These are phyloP conservation scores for Pseudoatta argentina DNA, from an alignment of 1,140 invertebrate genomes.

Conservation along the genomic window DNA sequence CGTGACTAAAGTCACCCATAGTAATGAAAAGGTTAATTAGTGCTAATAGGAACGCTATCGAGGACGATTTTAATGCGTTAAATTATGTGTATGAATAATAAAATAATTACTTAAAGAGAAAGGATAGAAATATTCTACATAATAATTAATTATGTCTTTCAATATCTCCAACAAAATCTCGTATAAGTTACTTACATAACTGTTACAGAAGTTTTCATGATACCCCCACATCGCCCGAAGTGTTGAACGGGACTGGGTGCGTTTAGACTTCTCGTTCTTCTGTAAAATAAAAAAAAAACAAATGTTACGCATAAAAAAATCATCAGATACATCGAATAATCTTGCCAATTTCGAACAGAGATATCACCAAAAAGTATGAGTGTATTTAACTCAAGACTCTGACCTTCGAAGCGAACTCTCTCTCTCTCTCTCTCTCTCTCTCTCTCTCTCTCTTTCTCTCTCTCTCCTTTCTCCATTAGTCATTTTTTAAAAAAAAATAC, in stretches of 20 bases:
- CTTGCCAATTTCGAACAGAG: background rate
- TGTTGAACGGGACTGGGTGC: slow-evolving; percentile 97
- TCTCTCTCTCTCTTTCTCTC: too few species aligned
- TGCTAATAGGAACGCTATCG: background rate
- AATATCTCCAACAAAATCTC: background rate
- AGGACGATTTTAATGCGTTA: background rate
- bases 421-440: too few species aligned
- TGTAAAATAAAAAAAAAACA: slow-evolving; percentile 87
- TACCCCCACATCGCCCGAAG: slow-evolving; percentile 97
- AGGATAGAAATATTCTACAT: background rate
- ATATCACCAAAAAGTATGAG: background rate
- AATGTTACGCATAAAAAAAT: background rate
- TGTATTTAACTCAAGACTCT: slow-evolving; percentile 2
- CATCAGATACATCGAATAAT: background rate
- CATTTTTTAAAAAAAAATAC: background rate
- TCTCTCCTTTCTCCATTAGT: background rate
- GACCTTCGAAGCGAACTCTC: background rate
- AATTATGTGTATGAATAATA: background rate
- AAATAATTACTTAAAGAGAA: background rate
- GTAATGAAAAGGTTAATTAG: background rate
- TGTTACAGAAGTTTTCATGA: slow-evolving; percentile 98
- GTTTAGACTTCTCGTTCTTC: slow-evolving; percentile 96
- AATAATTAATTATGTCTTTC: slow-evolving; percentile 9
- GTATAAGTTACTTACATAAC: slow-evolving; percentile 93
- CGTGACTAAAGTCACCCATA: too few species aligned